A percentile compares a stretch with the other conserved stretches of the same genome.
Conservation (phyloP, 92 coral and sea anemone species). For the Metridium senile region DNA sequence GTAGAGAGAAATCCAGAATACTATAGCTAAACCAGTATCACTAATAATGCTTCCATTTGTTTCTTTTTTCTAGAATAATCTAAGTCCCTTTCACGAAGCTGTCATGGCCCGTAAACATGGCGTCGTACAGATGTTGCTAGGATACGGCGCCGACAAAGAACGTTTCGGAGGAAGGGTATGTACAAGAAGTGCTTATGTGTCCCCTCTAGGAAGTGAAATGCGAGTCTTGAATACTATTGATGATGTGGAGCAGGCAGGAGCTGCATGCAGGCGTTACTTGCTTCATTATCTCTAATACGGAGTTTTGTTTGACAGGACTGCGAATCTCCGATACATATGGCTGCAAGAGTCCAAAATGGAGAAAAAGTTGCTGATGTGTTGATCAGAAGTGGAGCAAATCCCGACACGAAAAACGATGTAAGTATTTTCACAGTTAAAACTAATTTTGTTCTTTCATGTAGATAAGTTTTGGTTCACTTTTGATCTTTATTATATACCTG, state of each 20-base stretch:
- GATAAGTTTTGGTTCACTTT: too few relatives aligned
- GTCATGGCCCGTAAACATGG: slow-evolving; percentile 68
- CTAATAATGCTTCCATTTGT: too few relatives aligned
- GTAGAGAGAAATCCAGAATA: too few relatives aligned
- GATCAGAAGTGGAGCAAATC: slow-evolving; percentile 85
- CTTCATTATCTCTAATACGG: not conserved
- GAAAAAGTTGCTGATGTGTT: slow-evolving; percentile 85
- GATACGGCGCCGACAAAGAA: slow-evolving; percentile 88
- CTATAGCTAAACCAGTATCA: too few relatives aligned
- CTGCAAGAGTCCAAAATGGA: slow-evolving; percentile 78
- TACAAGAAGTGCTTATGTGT: too few relatives aligned
- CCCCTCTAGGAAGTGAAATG: too few relatives aligned
- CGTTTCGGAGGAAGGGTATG: slow-evolving; percentile 85
- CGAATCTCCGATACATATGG: slow-evolving; percentile 90
- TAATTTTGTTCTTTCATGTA: not conserved
- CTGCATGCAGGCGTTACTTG: not conserved
- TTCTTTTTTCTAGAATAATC: slow-evolving; percentile 58
- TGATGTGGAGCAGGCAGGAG: too few relatives aligned
- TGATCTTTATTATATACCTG: too few relatives aligned
- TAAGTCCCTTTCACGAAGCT: slow-evolving; percentile 88
- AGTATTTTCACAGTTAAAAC: too few relatives aligned
- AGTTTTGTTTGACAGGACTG: slow-evolving; percentile 45
- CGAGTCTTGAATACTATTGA: too few relatives aligned
- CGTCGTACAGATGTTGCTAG: slow-evolving; percentile 83
- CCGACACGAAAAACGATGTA: slow-evolving; percentile 77